phyloP scores from a whole-genome alignment of 2,797 vertebrate species.

The Peromyscus nudipes region DNA sequence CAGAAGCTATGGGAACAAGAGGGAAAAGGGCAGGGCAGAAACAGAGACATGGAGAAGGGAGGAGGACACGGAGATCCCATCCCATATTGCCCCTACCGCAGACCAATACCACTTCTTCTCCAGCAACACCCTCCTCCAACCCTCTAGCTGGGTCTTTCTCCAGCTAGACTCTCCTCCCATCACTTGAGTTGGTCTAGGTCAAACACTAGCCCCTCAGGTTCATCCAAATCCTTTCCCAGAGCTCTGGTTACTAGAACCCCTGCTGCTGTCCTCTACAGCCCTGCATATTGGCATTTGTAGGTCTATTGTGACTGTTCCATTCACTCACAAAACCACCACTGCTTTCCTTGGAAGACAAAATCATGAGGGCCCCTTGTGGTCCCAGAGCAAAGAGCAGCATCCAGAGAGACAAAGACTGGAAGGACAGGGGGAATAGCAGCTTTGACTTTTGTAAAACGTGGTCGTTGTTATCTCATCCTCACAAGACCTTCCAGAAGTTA shows the following conservation, averaged over 20 bases:
- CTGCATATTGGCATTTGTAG: not conserved
- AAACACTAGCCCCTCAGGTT: not conserved
- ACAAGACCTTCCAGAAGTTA: not conserved
- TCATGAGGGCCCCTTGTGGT: not conserved
- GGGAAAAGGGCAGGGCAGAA: not conserved
- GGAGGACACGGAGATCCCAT: not conserved
- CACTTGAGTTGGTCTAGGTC: not conserved
- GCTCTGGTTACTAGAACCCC: not conserved
- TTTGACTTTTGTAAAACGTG: not conserved
- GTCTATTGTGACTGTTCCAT: not conserved
- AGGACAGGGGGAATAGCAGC: not conserved
- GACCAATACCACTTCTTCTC: not conserved
- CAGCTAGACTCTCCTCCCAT: not conserved
- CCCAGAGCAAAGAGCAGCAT: not conserved
- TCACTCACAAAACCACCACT: not conserved
- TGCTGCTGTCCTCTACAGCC: not conserved
- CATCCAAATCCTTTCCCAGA: not conserved
- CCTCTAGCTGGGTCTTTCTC: not conserved
- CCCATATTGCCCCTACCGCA: not conserved
- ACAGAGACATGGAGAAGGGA: not conserved
- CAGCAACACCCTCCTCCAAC: not conserved
- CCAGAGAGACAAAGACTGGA: not conserved
- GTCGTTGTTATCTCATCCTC: not conserved
- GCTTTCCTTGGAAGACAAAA: constrained; percentile 29
- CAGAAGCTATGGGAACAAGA: not conserved